Evolutionary conservation across 2,797 vertebrate species (phyloP).

Genomic region (Cottoperca gobio): DNA sequence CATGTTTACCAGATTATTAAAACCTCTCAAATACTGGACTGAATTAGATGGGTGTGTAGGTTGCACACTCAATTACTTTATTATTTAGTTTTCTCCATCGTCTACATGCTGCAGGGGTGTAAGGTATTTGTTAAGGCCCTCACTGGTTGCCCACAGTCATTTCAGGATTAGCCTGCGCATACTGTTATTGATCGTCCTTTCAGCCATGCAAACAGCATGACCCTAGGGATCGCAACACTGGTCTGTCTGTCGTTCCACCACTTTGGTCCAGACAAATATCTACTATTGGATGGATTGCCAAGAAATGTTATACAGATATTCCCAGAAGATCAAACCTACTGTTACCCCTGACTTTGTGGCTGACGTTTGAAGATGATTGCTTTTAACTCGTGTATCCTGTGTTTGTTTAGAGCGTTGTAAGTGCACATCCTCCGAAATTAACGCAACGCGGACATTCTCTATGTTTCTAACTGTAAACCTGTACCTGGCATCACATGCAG

Average conservation of each 20-base stretch:
- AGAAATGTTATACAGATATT: not conserved
- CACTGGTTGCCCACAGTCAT: not conserved
- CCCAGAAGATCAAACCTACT: not conserved
- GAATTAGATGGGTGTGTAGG: not conserved
- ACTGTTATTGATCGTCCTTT: not conserved
- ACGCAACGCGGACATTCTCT: no score
- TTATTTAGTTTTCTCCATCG: not conserved
- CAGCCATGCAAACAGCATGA: not conserved
- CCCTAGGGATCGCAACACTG: not conserved
- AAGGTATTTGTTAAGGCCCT: not conserved
- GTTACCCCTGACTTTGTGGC: not conserved
- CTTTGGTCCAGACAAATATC: not conserved
- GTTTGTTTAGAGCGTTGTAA: no score
- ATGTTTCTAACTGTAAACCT: no score
- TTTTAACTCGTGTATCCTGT: no score
- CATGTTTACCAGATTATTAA: constrained; percentile 53
- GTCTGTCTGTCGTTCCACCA: not conserved
- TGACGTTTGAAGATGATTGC: not conserved
- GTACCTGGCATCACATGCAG: no score
- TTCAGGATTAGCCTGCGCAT: not conserved
- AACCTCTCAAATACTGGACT: constrained; percentile 15
- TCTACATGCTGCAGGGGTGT: not conserved
- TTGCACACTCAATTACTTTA: not conserved
- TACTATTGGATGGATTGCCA: not conserved
- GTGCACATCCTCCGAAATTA: no score